Conservation (phyloP, 2,888 invertebrate species). For the Meteorus cinctellus region DNA sequence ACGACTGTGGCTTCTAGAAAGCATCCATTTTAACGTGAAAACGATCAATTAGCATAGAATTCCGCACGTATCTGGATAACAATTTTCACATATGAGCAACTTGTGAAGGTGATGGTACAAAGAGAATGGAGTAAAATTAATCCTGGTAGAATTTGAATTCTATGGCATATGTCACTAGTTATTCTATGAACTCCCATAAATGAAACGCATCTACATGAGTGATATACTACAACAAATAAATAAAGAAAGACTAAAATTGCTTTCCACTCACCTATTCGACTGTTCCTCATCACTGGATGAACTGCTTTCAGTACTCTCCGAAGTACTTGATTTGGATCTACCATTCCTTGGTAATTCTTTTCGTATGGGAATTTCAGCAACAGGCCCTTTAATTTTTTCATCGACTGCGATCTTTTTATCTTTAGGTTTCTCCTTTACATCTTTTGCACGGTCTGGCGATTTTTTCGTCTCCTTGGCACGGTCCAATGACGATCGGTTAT, state of each 20-base stretch:
- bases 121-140: no score
- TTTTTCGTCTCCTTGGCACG: slow-evolving; percentile 60
- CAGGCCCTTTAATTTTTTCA: slow-evolving; percentile 64
- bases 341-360: slow-evolving; percentile 69
- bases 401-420: slow-evolving; percentile 56
- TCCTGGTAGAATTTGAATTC: no score
- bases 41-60: no score
- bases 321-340: slow-evolving; percentile 71
- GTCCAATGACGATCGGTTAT: slow-evolving; percentile 63
- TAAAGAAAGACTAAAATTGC: no score
- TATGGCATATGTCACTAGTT: no score
- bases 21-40: neutral
- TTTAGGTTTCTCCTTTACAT: slow-evolving; percentile 64
- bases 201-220: no score
- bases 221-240: no score
- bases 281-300: slow-evolving; percentile 70
- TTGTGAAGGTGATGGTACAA: no score
- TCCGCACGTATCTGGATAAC: no score
- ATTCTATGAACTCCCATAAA: no score
- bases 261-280: slow-evolving; percentile 63
- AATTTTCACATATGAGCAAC: no score
- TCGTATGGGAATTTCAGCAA: slow-evolving; percentile 57
- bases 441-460: slow-evolving; percentile 67
- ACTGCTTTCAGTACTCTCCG: slow-evolving; percentile 71
- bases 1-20: neutral